These are phyloP conservation scores for Linnaemya tessellans DNA, from an alignment of 2,888 invertebrate genomes.

Conservation along the genomic window DNA sequence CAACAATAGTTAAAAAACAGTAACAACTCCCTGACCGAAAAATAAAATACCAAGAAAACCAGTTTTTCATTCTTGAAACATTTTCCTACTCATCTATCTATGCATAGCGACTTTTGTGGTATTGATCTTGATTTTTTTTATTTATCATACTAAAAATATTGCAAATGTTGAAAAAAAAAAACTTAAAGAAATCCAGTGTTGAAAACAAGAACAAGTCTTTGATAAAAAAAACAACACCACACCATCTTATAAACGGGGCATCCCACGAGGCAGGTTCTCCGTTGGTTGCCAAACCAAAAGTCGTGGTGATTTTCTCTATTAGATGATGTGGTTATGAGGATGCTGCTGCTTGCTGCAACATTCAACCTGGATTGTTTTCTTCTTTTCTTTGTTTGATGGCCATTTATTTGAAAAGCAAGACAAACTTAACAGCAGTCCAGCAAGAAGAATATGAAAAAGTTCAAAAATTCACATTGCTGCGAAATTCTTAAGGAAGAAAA, in stretches of 20 bases:
- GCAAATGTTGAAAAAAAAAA: conserved; percentile 14
- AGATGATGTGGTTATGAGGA: conserved; percentile 22
- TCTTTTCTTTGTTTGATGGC: conserved; percentile 26
- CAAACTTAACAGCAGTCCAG: conserved; percentile 3
- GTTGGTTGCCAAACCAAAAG: conserved; percentile 32
- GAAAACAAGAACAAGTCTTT: conserved; percentile 53
- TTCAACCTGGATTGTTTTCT: conserved; percentile 28
- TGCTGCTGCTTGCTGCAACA: conserved; percentile 14
- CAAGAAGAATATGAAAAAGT: conserved; percentile 31
- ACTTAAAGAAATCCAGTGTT: conserved; percentile 40
- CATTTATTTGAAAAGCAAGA: conserved; percentile 34
- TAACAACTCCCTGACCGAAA: conserved; percentile 61
- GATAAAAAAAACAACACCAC: background rate
- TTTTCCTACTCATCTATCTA: conserved; percentile 37
- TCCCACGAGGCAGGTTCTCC: conserved; percentile 52
- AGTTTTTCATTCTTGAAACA: conserved; percentile 61
- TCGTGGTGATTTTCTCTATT: conserved; percentile 13
- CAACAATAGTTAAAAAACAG: conserved; percentile 26
- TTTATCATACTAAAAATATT: background rate
- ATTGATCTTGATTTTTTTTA: conserved; percentile 50
- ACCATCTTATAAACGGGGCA: conserved; percentile 13
- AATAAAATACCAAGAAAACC: conserved; percentile 45
- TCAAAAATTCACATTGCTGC: conserved; percentile 40
- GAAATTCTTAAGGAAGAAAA: conserved; percentile 15
- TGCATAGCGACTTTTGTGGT: conserved; percentile 5